Evolutionary conservation across 2,888 invertebrate genomes (phyloP), one percentile per base, ranked within the genome.

Genomic region (Galerucella calmariensis): DNA sequence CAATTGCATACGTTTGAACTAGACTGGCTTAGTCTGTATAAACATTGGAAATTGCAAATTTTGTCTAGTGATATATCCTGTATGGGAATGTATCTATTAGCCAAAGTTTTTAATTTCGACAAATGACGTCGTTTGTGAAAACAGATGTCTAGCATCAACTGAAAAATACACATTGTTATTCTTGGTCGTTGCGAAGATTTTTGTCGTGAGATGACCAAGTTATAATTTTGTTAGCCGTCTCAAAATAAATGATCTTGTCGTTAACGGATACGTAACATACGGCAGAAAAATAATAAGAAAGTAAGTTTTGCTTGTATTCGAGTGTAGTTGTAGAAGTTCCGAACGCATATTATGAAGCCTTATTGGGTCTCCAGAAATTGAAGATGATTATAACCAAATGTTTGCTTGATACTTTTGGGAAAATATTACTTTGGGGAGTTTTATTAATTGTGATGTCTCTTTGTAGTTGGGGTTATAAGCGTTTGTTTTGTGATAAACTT

Each of bases 141-240:
- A 41, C 62, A 59, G 59, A 59, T 59, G 59, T 11, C 27, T 59
- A 20, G 27, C 27, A 59, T 24, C 59, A 62, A n/a, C 62, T 41
- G 62, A 62, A 41, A n/a, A 62, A 62, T 62, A 62, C 9, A 62
- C 62, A 41, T 62, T 41, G 41, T 41, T 41, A 62, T 41, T n/a
- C n/a, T 56, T 56, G 14, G 20, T 41, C 62, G 62, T 27, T n/a
- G 82, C 82, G 79, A 82, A 84, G 84, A 85, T 84, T 84, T 83
- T 12, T 82, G 82, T 81, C 78, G 67, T 76, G 80, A 81, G 84
- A 86, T 85, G 86, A 85, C 85, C 85, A 81, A 84, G 79, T 81
- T 88, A 89, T 90, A 89, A 90, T 90, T 90, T 90, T 89, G 89
- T 90, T 90, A 90, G 88, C 88, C 85, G 86, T 79, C 84, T 73